Evolutionary conservation across 2,797 vertebrate species (phyloP), one percentile per base, ranked within the genome.

Genomic region (Sebastiscus albofasciatus): DNA sequence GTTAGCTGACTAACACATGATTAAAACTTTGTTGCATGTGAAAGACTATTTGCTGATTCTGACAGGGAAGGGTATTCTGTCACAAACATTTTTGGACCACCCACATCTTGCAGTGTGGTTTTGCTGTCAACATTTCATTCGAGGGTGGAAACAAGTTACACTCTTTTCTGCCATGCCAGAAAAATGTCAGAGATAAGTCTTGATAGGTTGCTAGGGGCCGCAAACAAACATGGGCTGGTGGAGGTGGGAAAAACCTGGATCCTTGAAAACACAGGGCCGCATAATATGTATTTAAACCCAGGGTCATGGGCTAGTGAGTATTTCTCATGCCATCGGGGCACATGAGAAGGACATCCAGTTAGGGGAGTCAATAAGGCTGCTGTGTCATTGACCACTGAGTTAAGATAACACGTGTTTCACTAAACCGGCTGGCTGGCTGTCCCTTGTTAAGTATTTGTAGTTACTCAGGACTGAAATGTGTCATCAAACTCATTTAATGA

Each of bases 281-380:
- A 74, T 85, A 62, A 85, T 83, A 80, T 90, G 87, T 92, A 81
- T 81, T 91, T 90, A 91, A 90, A 81, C 89, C 73, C 52, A 34
- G 87, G 93, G 90, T 92, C 92, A 91, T 55, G 83, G 84, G 68
- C 79, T 64, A 81, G 77, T 74, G 81, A 85, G 55, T 52, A 68
- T 91, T 93, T 92, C 89, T 90, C 92, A 93, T 84, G 84, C 72
- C 82, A 84, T 55, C 5, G 12, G 60, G 64, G 81, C 79, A 88
- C 82, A 85, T 73, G 77, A 75, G 87, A 90, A 91, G 91, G 91
- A 92, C 92, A 88, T 82, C 68, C 46, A 73, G 84, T 82, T 71
- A 86, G 75, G 59, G 62, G 56, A 86, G 86, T 80, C 89, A 92
- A 93, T 80, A 90, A 42, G 16, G 55, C 31, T 24, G 60, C 31